These are phyloP conservation scores for Littorina saxatilis DNA, from an alignment of 1,140 invertebrate species.

Conservation along the genomic window DNA sequence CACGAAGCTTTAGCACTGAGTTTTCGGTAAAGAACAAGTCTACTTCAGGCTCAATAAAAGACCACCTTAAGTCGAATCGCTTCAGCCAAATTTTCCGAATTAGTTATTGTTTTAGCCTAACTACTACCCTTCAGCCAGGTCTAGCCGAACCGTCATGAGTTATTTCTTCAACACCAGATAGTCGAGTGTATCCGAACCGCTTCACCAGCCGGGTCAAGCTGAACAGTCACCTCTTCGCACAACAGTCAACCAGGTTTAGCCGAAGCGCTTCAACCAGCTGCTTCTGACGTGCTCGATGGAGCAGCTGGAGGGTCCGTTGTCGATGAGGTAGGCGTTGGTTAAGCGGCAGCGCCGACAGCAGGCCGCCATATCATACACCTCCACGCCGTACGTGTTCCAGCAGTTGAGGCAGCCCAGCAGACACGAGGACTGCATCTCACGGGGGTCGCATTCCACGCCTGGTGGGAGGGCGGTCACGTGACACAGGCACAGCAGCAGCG, in stretches of 20 bases:
- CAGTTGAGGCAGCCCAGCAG: conserved; percentile 49
- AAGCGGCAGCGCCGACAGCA: conserved; percentile 51
- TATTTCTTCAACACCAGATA: not conserved
- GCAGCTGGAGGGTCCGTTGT: conserved; percentile 50
- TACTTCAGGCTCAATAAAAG: too few species aligned
- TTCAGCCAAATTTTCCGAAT: too few species aligned
- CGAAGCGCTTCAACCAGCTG: conserved; percentile 43
- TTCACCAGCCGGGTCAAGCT: not conserved
- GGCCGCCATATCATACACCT: conserved; percentile 47
- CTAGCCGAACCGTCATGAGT: not conserved
- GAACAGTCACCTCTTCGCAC: not conserved
- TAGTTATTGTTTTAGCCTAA: too few species aligned
- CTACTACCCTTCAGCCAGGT: too few species aligned
- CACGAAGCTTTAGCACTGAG: too few species aligned
- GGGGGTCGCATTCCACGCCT: conserved; percentile 45
- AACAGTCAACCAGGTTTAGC: not conserved
- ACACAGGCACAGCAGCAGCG: not conserved
- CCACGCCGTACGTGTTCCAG: conserved; percentile 44
- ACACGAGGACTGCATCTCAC: conserved; percentile 41
- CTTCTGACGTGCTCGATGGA: conserved; percentile 47
- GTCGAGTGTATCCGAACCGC: not conserved
- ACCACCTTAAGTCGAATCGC: too few species aligned
- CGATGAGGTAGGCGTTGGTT: conserved; percentile 44
- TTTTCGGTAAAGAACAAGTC: too few species aligned
- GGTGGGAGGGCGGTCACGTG: not conserved